Conservation (phyloP, 2,888 invertebrate genomes). For the Eupithecia inturbata region DNA sequence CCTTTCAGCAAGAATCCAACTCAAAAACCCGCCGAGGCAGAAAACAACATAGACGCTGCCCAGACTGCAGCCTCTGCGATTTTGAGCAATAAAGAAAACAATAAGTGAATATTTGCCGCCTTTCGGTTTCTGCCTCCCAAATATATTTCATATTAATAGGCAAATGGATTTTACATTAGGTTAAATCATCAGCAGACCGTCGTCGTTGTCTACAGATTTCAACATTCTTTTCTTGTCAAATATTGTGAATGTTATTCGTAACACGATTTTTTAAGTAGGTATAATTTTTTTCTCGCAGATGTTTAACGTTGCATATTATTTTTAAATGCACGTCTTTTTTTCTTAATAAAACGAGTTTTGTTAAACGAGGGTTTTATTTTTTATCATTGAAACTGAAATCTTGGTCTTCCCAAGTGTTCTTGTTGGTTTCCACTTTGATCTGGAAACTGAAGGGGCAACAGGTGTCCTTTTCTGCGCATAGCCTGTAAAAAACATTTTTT, state of each 20-base stretch:
- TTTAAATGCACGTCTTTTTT: background rate
- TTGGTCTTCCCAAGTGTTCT: conserved; percentile 9
- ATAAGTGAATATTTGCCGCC: background rate
- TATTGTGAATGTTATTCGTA: background rate
- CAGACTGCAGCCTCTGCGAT: conserved; percentile 59
- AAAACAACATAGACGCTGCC: conserved; percentile 57
- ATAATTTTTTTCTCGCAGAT: background rate
- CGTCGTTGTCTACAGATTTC: too few relatives aligned
- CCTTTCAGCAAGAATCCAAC: conserved; percentile 49
- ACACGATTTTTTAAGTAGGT: background rate
- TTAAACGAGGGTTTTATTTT: conserved; percentile 24
- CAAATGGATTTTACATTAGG: background rate
- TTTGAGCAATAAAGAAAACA: conserved; percentile 28
- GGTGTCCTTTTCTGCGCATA: conserved; percentile 25
- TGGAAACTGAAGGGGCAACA: conserved; percentile 37
- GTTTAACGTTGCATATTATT: background rate
- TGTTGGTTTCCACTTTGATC: conserved; percentile 18
- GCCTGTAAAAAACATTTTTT: conserved; percentile 16
- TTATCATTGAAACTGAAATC: conserved; percentile 38
- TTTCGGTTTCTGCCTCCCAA: background rate
- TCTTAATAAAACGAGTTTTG: background rate
- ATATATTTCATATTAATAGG: background rate
- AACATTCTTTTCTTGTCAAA: background rate
- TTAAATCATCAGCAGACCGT: background rate
- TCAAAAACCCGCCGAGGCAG: conserved; percentile 55